Conservation (phyloP, 2,113 vertebrate species). For the Beaufortia kweichowensis region DNA sequence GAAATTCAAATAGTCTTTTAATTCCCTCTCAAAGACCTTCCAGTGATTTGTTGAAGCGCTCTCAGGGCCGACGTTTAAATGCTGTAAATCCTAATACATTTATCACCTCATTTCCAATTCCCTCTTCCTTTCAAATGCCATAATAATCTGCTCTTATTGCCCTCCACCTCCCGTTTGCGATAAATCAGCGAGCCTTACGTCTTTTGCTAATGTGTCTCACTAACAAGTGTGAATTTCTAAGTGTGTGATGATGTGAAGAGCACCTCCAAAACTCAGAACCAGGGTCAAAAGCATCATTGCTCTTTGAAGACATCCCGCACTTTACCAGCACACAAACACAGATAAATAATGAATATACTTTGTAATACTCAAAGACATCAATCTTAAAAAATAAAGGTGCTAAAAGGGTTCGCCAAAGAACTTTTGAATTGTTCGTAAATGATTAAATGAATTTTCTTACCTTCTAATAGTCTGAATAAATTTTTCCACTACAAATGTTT, state of each 20-base stretch:
- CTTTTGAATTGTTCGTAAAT: too few relatives aligned
- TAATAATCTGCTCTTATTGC: conserved; percentile 45
- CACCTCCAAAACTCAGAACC: background rate
- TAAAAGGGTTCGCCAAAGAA: too few relatives aligned
- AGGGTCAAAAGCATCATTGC: background rate
- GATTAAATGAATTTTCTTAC: too few relatives aligned
- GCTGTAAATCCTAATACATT: conserved; percentile 46
- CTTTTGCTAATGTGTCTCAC: conserved; percentile 4
- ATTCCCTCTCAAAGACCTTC: conserved; percentile 37
- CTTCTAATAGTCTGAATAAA: too few relatives aligned
- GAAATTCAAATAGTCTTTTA: conserved; percentile 16
- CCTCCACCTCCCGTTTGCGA: background rate
- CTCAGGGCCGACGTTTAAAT: conserved; percentile 37
- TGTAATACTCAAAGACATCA: too few relatives aligned
- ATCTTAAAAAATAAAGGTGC: too few relatives aligned
- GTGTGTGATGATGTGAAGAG: background rate
- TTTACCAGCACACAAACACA: background rate
- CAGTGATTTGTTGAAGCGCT: conserved; percentile 39
- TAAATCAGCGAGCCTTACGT: conserved; percentile 9
- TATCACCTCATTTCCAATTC: conserved; percentile 46
- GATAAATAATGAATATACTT: conserved; percentile 15
- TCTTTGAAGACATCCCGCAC: background rate
- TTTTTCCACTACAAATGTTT: too few relatives aligned
- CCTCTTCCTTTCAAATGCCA: conserved; percentile 38
- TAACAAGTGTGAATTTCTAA: conserved; percentile 3